phyloP scores from a whole-genome alignment of 2,113 vertebrate species.

The Empidonax alnorum region DNA sequence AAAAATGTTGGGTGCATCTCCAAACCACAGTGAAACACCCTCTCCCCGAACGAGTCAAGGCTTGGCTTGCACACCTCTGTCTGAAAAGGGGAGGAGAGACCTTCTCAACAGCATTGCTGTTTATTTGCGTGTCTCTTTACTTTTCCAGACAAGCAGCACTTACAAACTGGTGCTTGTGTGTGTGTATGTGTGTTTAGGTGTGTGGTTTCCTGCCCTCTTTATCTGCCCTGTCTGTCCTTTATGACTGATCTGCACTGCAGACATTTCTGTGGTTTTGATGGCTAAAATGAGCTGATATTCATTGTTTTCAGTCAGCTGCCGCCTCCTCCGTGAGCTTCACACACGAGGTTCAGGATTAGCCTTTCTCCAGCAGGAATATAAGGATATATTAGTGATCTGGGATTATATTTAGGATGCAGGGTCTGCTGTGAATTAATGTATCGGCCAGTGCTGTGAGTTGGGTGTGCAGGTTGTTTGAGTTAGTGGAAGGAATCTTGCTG shows the following conservation, averaged over 20 bases:
- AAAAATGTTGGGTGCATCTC: slow-evolving; percentile 58
- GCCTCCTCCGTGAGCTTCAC: neutral
- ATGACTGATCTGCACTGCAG: slow-evolving; percentile 53
- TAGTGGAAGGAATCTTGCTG: neutral
- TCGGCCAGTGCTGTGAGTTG: neutral
- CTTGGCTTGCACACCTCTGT: slow-evolving; percentile 65
- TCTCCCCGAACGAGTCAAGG: slow-evolving; percentile 65
- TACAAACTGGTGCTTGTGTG: neutral
- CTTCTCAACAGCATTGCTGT: slow-evolving; percentile 12
- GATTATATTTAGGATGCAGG: neutral
- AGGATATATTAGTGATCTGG: neutral
- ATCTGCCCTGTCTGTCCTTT: slow-evolving; percentile 27
- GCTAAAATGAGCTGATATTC: slow-evolving; percentile 17
- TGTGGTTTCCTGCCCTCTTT: slow-evolving; percentile 18
- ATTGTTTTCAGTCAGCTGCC: neutral
- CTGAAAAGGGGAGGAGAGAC: slow-evolving; percentile 31
- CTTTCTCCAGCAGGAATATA: neutral
- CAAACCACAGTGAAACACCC: slow-evolving; percentile 73
- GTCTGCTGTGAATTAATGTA: neutral
- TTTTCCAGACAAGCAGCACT: slow-evolving; percentile 16
- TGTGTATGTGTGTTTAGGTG: slow-evolving; percentile 13
- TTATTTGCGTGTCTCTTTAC: slow-evolving; percentile 53
- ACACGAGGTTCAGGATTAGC: neutral
- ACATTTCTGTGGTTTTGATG: slow-evolving; percentile 64
- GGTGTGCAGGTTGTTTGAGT: neutral